Evolutionary conservation across 2,888 invertebrate genomes (phyloP).

Genomic region (Neoascia interrupta): DNA sequence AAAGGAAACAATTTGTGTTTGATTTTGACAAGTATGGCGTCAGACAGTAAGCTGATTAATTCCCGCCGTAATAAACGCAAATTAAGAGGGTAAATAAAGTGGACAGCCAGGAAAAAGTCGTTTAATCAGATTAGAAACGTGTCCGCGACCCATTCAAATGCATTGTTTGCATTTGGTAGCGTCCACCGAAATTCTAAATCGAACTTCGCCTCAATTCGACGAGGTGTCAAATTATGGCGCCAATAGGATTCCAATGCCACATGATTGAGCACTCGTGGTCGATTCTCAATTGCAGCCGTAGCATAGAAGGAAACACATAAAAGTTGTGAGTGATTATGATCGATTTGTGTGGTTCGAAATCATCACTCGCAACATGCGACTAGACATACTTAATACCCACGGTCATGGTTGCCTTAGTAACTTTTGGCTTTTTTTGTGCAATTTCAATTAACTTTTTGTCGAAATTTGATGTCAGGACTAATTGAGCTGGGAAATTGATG

Average conservation of each 20-base stretch:
- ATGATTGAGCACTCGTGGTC: conserved; percentile 34
- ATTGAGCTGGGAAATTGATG: conserved; percentile 38
- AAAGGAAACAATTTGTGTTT: conserved; percentile 62
- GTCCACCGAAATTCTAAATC: conserved; percentile 17
- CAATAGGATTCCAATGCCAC: conserved; percentile 52
- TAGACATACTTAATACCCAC: neutral
- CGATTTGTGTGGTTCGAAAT: conserved; percentile 27
- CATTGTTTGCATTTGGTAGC: conserved; percentile 33
- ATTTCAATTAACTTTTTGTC: conserved; percentile 26
- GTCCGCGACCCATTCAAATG: conserved; percentile 39
- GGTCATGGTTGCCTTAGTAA: conserved; percentile 1
- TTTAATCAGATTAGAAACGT: conserved; percentile 60
- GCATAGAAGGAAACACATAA: conserved; percentile 16
- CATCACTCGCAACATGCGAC: conserved; percentile 16
- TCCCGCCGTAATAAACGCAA: conserved; percentile 62
- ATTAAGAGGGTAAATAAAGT: conserved; percentile 52
- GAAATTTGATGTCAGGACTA: conserved; percentile 42
- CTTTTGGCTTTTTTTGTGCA: neutral
- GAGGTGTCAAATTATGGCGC: conserved; percentile 65
- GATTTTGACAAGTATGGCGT: conserved; percentile 68
- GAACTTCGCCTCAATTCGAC: conserved; percentile 11
- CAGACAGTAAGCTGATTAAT: conserved; percentile 69
- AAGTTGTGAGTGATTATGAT: conserved; percentile 59
- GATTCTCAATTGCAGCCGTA: conserved; percentile 4
- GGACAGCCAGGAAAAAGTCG: conserved; percentile 37